Base-by-base conservation (phyloP, 2,888 invertebrate species). In the Drosophila helvetica region DNA sequence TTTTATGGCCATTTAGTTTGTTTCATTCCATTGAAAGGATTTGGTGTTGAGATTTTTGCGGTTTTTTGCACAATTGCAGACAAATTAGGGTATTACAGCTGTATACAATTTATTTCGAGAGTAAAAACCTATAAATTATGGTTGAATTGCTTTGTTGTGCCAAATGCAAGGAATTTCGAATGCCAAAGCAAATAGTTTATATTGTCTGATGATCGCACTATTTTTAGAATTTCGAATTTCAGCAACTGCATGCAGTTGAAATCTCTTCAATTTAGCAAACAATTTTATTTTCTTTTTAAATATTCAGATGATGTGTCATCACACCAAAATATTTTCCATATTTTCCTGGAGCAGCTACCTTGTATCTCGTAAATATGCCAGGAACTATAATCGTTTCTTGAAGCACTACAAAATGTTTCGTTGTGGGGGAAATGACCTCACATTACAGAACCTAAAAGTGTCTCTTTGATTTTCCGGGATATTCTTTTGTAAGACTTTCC, bases 1-100 rank as follows among this genome's bases (percentile, higher is more conserved):
- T 88, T 88, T 83, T 86, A 88, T 83, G 65, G 84, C 78, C 75
- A 86, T 86, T 83, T 83, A 76, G 75, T 64, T 77, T 70, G 72
- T 77, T 77, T 65, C 69, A 74, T 84, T 80, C 52, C 67, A 52
- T 27, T 53, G 51, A 53, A 55, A 43, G 75, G 68, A 86, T 75
- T 78, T 78, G 30, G 54, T 62, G 58, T 68, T 47, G 22, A 63
- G 33, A 69, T 72, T 19, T 56, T 61, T 64, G 53, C 46, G 59
- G 54, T 55, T 64, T 76, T 76, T 70, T 61, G 63, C 56, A 57
- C 71, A 76, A 76, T 77, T 65, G 42, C 53, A 60, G 64, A 82
- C 69, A 73, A 77, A 79, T 77, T 83, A 72, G 75, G 46, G 61
- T 60, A 66, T 69, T 68, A 51, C 48, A 54, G 25, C 58, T 55